Evolutionary conservation across 1,140 invertebrate species (phyloP).

Genomic region (Tetranychus cinnabarinus): DNA sequence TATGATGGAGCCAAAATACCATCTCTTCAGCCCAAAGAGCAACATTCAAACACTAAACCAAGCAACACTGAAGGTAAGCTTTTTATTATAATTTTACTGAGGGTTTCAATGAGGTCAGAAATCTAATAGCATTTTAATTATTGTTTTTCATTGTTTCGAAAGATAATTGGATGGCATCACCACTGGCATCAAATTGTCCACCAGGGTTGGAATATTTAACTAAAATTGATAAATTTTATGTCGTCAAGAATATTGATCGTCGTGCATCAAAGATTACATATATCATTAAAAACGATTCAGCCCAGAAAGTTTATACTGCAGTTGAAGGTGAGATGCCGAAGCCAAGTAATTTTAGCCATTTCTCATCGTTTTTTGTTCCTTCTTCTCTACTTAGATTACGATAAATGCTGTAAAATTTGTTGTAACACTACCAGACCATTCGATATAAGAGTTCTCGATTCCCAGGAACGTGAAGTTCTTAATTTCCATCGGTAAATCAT

Average conservation of each 20-base stretch:
- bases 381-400: slow-evolving; percentile 14
- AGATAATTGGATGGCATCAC: too few species aligned
- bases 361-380: not conserved
- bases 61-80: too few species aligned
- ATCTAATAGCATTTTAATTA: too few species aligned
- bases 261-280: slow-evolving; percentile 56
- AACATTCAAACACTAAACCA: too few species aligned
- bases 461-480: slow-evolving; percentile 48
- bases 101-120: too few species aligned
- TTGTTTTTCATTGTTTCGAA: too few species aligned
- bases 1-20: too few species aligned
- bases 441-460: slow-evolving; percentile 61
- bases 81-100: too few species aligned
- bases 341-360: too few species aligned
- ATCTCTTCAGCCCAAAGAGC: too few species aligned
- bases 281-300: slow-evolving; percentile 38
- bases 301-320: slow-evolving; percentile 60
- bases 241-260: slow-evolving; percentile 10
- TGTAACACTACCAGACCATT: slow-evolving; percentile 47
- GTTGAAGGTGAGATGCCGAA: slow-evolving; percentile 30
- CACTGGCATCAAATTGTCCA: not conserved
- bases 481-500: slow-evolving; percentile 22
- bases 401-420: slow-evolving; percentile 47
- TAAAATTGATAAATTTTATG: slow-evolving; percentile 6
- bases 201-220: slow-evolving; percentile 10